Base-by-base conservation (phyloP, 2,888 invertebrate genomes). In the Phortica magna region DNA sequence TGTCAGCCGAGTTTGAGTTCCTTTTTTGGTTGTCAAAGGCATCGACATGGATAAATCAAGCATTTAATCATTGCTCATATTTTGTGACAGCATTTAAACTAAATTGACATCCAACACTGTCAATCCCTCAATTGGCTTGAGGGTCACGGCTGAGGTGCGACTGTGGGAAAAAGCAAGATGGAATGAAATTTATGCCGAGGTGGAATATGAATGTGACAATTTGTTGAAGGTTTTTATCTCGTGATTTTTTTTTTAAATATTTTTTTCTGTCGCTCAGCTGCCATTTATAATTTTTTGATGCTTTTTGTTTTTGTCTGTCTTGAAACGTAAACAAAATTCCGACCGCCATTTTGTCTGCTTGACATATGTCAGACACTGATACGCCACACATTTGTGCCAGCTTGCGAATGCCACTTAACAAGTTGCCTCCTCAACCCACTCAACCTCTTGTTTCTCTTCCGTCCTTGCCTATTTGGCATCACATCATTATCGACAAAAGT, bases 11-110 rank as follows among this genome's bases (percentile, higher is more conserved):
- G 17, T 48, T 61, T 22, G 10, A 22, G 4, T 61, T 10, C 6
- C 5, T 61, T n/a, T 59, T 17, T 5, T 31, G 31, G 31, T 31
- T 4, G 31, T 31, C 31, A 31, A 31, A 31, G 31, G 31, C 31
- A 31, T 31, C 5, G 48, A 7, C 61, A 61, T 22, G 12, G 53
- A 68, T 68, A 42, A 17, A 70, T 48, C 70, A 70, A 14, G 17
- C 31, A 12, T n/a, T 70, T 70, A 70, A 22, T 6, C 22, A 41
- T 22, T 43, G 48, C 19, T 70, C 53, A 48, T 70, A 48, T 48
- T 53, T 48, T 17, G 48, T 53, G 70, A 53, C 70, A 61, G n/a
- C 73, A 64, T 74, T 64, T 74, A 48, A 65, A 74, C 53, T 53
- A 53, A 53, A 74, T 74, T 65, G 65, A 17, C 43, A 65, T 43